Percentiles rank a stretch among this genome's conserved stretches.
Conservation (phyloP, 1,140 invertebrate genomes). For the Zeugodacus cucurbitae region DNA sequence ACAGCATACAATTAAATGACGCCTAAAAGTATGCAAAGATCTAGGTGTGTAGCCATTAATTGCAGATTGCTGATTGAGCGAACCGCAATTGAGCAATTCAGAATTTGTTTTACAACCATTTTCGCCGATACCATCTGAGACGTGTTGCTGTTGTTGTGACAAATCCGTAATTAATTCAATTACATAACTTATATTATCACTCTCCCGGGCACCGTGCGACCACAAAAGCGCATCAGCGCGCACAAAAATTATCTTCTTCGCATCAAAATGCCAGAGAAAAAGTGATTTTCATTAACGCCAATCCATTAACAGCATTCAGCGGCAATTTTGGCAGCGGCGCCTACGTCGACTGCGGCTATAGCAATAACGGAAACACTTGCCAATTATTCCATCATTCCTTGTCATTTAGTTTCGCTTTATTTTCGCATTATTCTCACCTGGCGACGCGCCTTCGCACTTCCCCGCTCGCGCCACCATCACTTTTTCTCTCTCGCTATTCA, state of each 20-base stretch:
- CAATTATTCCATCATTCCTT: conserved; percentile 38
- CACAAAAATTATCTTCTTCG: neutral
- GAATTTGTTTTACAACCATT: neutral
- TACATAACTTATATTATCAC: neutral
- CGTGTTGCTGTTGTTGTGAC: neutral
- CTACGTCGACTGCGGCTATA: neutral
- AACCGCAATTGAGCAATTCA: neutral
- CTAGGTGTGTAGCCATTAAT: neutral
- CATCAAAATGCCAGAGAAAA: neutral
- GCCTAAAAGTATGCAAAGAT: neutral
- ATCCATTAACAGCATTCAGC: neutral
- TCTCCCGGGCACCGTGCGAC: neutral
- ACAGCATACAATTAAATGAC: neutral
- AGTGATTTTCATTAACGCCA: conserved; percentile 21
- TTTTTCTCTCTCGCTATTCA: neutral
- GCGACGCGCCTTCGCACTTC: neutral
- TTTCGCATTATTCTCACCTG: conserved; percentile 23
- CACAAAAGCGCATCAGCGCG: neutral
- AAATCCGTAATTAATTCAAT: conserved; percentile 2
- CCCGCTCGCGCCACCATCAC: neutral
- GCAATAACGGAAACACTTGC: neutral
- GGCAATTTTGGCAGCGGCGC: neutral
- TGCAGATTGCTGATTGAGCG: neutral
- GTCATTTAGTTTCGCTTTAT: conserved; percentile 24
- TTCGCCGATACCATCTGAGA: neutral